phyloP scores from a whole-genome alignment of 2,888 invertebrate genomes.

The Euspilapteryx auroguttella region DNA sequence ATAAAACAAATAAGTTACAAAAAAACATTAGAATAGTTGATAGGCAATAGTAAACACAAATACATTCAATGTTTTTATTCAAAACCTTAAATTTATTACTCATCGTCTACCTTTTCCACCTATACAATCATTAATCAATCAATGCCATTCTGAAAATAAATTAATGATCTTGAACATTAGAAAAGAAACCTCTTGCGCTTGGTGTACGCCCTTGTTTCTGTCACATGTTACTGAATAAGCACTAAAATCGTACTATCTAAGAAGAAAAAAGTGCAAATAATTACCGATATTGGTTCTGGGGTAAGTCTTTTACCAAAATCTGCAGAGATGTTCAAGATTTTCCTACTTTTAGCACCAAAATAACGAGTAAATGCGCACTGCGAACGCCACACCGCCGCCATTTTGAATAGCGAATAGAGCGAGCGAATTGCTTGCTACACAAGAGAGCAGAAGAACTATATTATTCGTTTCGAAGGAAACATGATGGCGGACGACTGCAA shows the following conservation, averaged over 20 bases:
- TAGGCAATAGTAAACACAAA: not conserved
- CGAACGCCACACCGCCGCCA: constrained; percentile 59
- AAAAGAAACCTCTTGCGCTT: constrained; percentile 26
- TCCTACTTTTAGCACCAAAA: constrained; percentile 47
- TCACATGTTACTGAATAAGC: constrained; percentile 56
- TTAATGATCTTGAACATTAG: constrained; percentile 6
- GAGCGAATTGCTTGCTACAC: constrained; percentile 43
- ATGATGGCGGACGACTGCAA: constrained; percentile 62
- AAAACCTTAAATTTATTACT: constrained; percentile 5
- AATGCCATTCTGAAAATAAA: constrained; percentile 10
- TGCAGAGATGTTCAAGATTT: constrained; percentile 48
- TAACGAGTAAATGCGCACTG: constrained; percentile 52
- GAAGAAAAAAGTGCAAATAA: constrained; percentile 46
- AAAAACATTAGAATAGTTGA: no score
- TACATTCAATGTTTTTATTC: constrained; percentile 5
- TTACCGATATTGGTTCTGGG: constrained; percentile 50
- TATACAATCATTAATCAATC: no score
- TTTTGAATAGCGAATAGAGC: constrained; percentile 65
- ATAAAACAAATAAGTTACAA: no score
- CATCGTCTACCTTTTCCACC: no score
- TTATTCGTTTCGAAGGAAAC: constrained; percentile 64
- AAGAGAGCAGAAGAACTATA: constrained; percentile 63
- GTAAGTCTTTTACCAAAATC: constrained; percentile 40
- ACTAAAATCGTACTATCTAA: constrained; percentile 35
- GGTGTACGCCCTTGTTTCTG: constrained; percentile 52